Evolutionary conservation across 1,140 invertebrate genomes (phyloP).

Genomic region (Dinothrombium tinctorium): DNA sequence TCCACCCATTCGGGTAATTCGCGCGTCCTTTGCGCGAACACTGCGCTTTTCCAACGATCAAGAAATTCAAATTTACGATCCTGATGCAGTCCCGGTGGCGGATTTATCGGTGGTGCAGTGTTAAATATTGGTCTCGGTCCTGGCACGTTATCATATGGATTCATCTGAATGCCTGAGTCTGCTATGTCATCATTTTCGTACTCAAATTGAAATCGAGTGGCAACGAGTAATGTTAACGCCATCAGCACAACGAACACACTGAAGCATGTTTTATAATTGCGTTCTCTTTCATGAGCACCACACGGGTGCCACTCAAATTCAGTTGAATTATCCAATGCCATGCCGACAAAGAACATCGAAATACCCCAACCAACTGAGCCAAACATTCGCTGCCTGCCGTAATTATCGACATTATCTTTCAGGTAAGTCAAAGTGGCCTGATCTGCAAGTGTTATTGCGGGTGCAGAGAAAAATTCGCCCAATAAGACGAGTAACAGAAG

Average conservation of each 20-base stretch:
- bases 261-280: conserved; percentile 97
- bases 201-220: conserved; percentile 44
- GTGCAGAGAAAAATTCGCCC: conserved; percentile 90
- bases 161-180: conserved; percentile 8
- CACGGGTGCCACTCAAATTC: conserved; percentile 68
- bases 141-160: neutral
- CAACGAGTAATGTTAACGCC: conserved; percentile 74
- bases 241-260: conserved; percentile 90
- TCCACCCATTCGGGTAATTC: conserved; percentile 78
- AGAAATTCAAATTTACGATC: conserved; percentile 11
- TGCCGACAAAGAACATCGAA: conserved; percentile 95
- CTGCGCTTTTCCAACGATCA: conserved; percentile 27
- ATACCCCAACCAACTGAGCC: conserved; percentile 92
- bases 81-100: conserved; percentile 6
- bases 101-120: conserved; percentile 11
- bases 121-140: conserved; percentile 12
- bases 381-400: conserved; percentile 93
- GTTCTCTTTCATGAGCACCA: conserved; percentile 57
- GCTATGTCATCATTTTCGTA: conserved; percentile 14
- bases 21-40: conserved; percentile 72
- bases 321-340: conserved; percentile 81
- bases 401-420: conserved; percentile 63
- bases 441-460: conserved; percentile 87
- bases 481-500: conserved; percentile 71
- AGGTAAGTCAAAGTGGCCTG: conserved; percentile 68